phyloP scores from a whole-genome alignment of 2,888 invertebrate species.

The Eucera pruinosa region DNA sequence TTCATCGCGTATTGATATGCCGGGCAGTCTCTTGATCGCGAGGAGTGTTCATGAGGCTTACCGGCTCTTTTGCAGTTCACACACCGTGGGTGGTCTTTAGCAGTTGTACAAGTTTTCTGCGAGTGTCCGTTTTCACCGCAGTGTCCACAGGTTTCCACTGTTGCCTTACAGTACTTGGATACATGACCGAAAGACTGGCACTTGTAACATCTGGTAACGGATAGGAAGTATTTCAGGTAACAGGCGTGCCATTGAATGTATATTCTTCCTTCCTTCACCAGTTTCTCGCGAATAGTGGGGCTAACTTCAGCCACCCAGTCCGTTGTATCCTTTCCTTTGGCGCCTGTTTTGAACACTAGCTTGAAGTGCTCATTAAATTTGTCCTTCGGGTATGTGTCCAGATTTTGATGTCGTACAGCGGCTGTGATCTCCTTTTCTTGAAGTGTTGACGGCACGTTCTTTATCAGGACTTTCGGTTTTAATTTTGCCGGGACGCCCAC shows the following conservation, averaged over 20 bases:
- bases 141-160: neutral
- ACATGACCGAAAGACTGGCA: slow-evolving; percentile 25
- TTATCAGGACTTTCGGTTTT: neutral
- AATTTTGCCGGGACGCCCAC: neutral
- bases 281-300: no score
- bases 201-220: slow-evolving; percentile 6
- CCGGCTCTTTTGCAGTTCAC: slow-evolving; percentile 10
- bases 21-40: neutral
- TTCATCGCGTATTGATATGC: neutral
- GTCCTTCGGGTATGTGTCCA: neutral
- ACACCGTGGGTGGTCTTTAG: neutral
- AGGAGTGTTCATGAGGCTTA: neutral
- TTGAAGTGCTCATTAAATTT: neutral
- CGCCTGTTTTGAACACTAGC: neutral
- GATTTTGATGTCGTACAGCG: no score
- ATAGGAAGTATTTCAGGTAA: slow-evolving; percentile 10
- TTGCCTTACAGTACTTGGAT: slow-evolving; percentile 7
- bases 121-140: neutral
- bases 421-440: neutral
- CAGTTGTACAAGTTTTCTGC: neutral
- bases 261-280: neutral
- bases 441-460: neutral
- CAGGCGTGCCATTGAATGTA: no score
- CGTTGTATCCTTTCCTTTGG: neutral
- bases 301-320: no score